Base-by-base conservation (phyloP, 2,888 invertebrate genomes). In the Parnassius mnemosyne region DNA sequence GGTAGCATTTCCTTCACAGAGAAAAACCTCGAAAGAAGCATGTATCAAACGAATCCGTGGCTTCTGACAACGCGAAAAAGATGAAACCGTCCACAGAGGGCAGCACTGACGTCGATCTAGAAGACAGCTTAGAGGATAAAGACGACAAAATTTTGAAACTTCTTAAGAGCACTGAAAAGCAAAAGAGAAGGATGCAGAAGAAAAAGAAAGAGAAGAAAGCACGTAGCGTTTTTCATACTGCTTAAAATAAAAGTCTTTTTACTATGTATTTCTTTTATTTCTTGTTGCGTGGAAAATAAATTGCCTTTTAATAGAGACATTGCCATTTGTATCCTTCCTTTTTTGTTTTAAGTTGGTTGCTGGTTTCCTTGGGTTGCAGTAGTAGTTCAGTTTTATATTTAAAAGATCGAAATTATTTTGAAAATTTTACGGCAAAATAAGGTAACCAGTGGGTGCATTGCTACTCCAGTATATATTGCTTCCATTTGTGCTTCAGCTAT, bases 151-250 rank as follows among this genome's bases (percentile, higher is more conserved):
- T 92, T 61, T 80, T 76, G 64, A 79, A 87, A 62, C 80, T 92
- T 3, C 79, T 92, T 43, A 74, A 77, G 60, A 91, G 86, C 70
- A 92, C 92, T 0, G 92, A 92, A 78, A 87, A 82, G 71, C 76
- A 78, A 68, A 92, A 90, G 75, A 76, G 77, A 57, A 85, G 79
- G 64, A 71, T 87, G 10, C 87, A 88, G 59, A 84, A 88, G 75
- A 79, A 74, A 70, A 90, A 80, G 59, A 78, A 70, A 3, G 82
- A 88, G 70, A 92, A 85, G 76, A 88, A 86, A 67, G 81, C 84
- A 0, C 91, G 87, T 70, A 91, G 91, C 66, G 80, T 92, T 1
- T 92, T 85, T 65, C 81, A 89, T 80, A 91, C 89, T 76, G 88
- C 88, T 69, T 92, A 76, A 71, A 78, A 61, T 56, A 62, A 56